A percentile compares a stretch with the other conserved stretches of the same genome.
Evolutionary conservation across 1,140 invertebrate genomes (phyloP).

Genomic region (Cataglyphis hispanica): DNA sequence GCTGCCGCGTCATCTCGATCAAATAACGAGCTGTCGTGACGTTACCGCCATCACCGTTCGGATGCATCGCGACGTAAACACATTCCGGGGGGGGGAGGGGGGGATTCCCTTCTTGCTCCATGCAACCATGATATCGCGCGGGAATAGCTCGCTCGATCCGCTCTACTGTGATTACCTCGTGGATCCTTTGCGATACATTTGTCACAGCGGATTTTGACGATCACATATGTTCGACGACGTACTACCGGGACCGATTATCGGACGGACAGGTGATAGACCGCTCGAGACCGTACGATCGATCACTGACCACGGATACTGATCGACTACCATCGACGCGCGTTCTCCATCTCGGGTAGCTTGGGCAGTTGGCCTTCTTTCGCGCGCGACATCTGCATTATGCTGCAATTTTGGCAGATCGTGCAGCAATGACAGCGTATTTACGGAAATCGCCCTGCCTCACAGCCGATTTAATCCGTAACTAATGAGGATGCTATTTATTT

Average conservation of each 20-base stretch:
- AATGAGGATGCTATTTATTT: not conserved
- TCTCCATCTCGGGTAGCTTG: not conserved
- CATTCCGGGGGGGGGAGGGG: too few species aligned
- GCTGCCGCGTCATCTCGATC: not conserved
- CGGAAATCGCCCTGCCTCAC: not conserved
- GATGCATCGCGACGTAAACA: conserved; percentile 43
- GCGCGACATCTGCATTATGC: not conserved
- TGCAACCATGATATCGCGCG: conserved; percentile 15
- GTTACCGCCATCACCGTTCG: conserved; percentile 3
- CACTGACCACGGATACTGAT: not conserved
- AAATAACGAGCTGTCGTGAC: conserved; percentile 7
- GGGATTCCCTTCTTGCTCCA: not conserved
- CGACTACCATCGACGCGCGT: not conserved
- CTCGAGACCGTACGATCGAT: not conserved
- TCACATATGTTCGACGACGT: too few species aligned
- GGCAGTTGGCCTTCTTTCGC: not conserved
- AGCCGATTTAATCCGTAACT: not conserved
- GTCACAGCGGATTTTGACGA: not conserved
- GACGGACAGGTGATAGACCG: not conserved
- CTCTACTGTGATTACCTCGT: not conserved
- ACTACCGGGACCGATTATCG: not conserved
- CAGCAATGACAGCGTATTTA: not conserved
- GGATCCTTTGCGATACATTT: not conserved
- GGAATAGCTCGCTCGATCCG: not conserved
- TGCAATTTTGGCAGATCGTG: not conserved